Evolutionary conservation across 1,140 invertebrate species (phyloP).

Genomic region (Sinella curviseta): DNA sequence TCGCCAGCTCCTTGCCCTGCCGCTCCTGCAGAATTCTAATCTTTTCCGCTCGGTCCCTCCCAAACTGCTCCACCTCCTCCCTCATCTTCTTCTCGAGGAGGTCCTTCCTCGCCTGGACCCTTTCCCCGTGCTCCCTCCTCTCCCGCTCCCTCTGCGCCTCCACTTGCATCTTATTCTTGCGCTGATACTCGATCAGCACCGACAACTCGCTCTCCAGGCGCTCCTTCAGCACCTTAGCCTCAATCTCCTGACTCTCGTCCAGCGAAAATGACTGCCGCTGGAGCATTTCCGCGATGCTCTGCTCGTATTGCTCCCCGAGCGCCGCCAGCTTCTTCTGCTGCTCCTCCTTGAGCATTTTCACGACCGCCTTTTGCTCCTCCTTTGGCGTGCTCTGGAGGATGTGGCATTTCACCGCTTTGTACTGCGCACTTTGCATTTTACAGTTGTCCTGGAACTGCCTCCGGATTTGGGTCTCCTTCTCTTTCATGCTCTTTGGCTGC

Average conservation of each 20-base stretch:
- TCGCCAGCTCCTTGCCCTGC: slow-evolving; percentile 83
- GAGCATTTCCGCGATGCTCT: slow-evolving; percentile 97
- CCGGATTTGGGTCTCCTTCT: slow-evolving; percentile 97
- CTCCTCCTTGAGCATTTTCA: slow-evolving; percentile 97
- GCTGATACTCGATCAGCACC: slow-evolving; percentile 96
- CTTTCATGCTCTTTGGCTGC: slow-evolving; percentile 98
- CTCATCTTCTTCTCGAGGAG: slow-evolving; percentile 95
- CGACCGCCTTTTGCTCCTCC: slow-evolving; percentile 93
- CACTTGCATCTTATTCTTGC: slow-evolving; percentile 95
- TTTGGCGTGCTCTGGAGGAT: slow-evolving; percentile 89
- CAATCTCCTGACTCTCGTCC: too few species aligned
- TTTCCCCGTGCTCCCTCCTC: slow-evolving; percentile 86
- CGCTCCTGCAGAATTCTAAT: slow-evolving; percentile 82
- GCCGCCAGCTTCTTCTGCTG: slow-evolving; percentile 93
- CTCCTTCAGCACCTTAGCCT: slow-evolving; percentile 78
- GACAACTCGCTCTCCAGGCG: slow-evolving; percentile 93
- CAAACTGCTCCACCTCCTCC: slow-evolving; percentile 83
- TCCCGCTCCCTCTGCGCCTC: slow-evolving; percentile 92
- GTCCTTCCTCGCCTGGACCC: slow-evolving; percentile 82
- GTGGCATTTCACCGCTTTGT: slow-evolving; percentile 96
- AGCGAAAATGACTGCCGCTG: slow-evolving; percentile 99
- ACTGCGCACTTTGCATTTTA: slow-evolving; percentile 98
- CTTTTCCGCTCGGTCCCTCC: slow-evolving; percentile 82
- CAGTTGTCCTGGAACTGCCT: slow-evolving; percentile 99
- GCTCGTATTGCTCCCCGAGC: slow-evolving; percentile 97